These are phyloP conservation scores for Tyto alba DNA, from an alignment of 2,113 vertebrate genomes.

Conservation along the genomic window DNA sequence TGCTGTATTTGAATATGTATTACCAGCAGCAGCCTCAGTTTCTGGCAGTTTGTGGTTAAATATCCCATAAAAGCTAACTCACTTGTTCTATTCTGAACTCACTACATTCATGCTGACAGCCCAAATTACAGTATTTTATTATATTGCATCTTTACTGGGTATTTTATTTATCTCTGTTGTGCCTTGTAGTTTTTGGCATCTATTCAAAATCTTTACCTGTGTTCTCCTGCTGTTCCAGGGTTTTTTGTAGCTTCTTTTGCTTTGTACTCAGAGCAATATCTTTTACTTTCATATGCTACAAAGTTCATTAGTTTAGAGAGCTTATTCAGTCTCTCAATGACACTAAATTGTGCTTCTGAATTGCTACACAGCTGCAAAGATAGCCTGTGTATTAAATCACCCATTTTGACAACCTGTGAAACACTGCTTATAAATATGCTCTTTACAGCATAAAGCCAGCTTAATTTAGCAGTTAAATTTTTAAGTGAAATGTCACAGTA, in stretches of 20 bases:
- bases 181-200: slow-evolving; percentile 38
- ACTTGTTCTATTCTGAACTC: slow-evolving; percentile 51
- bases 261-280: neutral
- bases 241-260: neutral
- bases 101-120: slow-evolving; percentile 62
- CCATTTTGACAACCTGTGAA: neutral
- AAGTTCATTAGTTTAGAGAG: slow-evolving; percentile 14
- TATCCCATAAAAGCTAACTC: slow-evolving; percentile 64
- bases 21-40: neutral
- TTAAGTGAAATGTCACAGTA: neutral
- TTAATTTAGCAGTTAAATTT: neutral
- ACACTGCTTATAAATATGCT: neutral
- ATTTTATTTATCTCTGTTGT: slow-evolving; percentile 74
- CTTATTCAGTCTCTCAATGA: neutral
- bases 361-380: neutral
- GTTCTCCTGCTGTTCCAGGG: slow-evolving; percentile 21
- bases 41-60: slow-evolving; percentile 48
- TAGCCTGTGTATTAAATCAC: neutral
- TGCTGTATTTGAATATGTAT: slow-evolving; percentile 54
- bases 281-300: neutral
- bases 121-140: slow-evolving; percentile 77
- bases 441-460: neutral
- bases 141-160: slow-evolving; percentile 69
- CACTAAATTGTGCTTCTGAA: neutral
- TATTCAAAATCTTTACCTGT: slow-evolving; percentile 60